Conservation (phyloP, 2,113 vertebrate species). For the Sturnira hondurensis region DNA sequence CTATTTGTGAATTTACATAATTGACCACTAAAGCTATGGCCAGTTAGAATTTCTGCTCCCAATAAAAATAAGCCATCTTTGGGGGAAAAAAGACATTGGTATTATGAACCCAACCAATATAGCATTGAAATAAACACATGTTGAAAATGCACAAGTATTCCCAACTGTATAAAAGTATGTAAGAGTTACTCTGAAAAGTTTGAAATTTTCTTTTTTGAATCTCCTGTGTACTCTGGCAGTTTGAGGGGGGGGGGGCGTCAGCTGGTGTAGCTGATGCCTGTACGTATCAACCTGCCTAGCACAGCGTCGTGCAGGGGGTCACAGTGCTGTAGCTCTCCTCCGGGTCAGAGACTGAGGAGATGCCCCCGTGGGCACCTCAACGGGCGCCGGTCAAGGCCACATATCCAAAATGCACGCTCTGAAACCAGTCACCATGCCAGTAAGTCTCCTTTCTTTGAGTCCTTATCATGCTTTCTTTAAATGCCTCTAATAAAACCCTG, state of each 20-base stretch:
- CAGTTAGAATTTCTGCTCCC: background rate
- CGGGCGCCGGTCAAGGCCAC: background rate
- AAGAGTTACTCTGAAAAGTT: background rate
- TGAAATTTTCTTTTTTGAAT: background rate
- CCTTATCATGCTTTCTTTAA: background rate
- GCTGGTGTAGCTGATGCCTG: background rate
- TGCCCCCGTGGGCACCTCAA: background rate
- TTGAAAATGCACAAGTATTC: background rate
- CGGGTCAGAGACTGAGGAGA: background rate
- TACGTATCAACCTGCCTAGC: background rate
- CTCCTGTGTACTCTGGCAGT: background rate
- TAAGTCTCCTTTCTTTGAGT: constrained; percentile 32
- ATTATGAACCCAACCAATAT: background rate
- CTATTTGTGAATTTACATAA: constrained; percentile 13
- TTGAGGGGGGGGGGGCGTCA: background rate
- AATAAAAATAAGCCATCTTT: constrained; percentile 17
- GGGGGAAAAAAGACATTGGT: background rate
- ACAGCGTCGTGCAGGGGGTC: background rate
- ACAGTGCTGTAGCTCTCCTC: background rate
- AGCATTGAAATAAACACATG: background rate
- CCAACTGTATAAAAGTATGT: background rate
- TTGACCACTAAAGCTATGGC: background rate
- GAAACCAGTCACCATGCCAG: background rate
- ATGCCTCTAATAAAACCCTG: background rate
- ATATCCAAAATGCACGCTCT: background rate